Conservation (phyloP, 2,113 vertebrate genomes). For the Vimba vimba region DNA sequence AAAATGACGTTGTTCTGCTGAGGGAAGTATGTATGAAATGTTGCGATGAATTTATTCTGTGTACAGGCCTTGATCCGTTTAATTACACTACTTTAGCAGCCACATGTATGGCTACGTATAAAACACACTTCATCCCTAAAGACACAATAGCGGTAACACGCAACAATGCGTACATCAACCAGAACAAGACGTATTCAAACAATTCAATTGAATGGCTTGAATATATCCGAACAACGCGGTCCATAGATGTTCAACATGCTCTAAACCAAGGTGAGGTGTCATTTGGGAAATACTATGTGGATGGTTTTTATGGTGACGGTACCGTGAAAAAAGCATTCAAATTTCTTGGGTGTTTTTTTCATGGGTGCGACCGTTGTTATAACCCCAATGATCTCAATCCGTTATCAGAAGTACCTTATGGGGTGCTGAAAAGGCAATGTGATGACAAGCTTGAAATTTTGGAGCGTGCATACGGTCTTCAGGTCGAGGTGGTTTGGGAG, state of each 20-base stretch:
- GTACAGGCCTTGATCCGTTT: slow-evolving; percentile 13
- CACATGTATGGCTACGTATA: not conserved
- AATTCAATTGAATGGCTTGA: slow-evolving; percentile 20
- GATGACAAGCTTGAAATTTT: too few relatives aligned
- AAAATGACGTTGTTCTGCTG: not conserved
- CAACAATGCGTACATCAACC: not conserved
- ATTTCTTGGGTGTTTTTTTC: not conserved
- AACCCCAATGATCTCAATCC: not conserved
- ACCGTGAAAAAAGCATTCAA: not conserved
- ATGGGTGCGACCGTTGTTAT: not conserved
- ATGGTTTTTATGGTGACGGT: not conserved
- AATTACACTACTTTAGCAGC: slow-evolving; percentile 7
- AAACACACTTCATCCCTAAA: not conserved
- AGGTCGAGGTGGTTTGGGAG: not conserved
- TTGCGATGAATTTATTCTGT: not conserved
- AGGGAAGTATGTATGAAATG: slow-evolving; percentile 10
- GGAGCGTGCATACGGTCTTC: too few relatives aligned
- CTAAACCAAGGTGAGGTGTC: not conserved
- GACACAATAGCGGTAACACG: not conserved
- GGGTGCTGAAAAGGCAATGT: too few relatives aligned
- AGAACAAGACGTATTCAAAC: slow-evolving; percentile 3
- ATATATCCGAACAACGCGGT: not conserved
- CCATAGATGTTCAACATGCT: slow-evolving; percentile 5
- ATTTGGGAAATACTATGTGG: not conserved
- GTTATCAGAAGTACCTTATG: too few relatives aligned